These are phyloP conservation scores for Machimus rusticus DNA, from an alignment of 2,888 invertebrate genomes.

Conservation along the genomic window DNA sequence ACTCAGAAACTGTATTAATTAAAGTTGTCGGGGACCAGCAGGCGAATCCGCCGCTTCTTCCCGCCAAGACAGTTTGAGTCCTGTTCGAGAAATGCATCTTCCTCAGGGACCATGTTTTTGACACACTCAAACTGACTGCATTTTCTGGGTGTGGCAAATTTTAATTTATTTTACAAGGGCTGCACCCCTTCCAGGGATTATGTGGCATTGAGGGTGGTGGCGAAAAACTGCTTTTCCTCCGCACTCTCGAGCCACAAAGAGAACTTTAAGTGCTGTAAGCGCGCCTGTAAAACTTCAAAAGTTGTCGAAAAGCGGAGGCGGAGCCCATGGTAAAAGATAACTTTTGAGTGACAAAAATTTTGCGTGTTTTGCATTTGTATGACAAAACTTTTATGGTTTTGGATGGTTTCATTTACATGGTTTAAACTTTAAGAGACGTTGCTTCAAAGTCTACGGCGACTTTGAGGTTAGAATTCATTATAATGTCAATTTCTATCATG, in stretches of 20 bases:
- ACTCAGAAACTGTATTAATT: slow-evolving; percentile 40
- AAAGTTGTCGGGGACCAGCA: slow-evolving; percentile 10
- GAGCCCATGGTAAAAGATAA: background rate
- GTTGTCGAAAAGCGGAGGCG: background rate
- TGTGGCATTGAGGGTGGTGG: background rate
- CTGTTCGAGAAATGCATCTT: slow-evolving; percentile 18
- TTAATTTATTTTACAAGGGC: slow-evolving; percentile 15
- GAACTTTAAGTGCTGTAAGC: background rate
- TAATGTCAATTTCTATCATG: background rate
- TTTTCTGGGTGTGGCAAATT: slow-evolving; percentile 27
- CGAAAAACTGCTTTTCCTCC: background rate
- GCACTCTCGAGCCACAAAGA: background rate
- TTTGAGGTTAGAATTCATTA: background rate
- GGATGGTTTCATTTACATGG: background rate
- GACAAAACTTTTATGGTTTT: background rate
- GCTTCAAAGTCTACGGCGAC: background rate
- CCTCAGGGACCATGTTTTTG: background rate
- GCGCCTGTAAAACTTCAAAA: background rate
- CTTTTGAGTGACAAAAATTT: background rate
- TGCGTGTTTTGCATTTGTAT: background rate
- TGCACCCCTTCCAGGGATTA: background rate
- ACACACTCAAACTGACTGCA: slow-evolving; percentile 3
- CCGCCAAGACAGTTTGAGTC: background rate
- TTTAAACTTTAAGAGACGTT: background rate
- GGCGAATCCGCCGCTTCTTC: background rate